Conservation (phyloP, 2,113 vertebrate genomes). For the Conger conger region DNA sequence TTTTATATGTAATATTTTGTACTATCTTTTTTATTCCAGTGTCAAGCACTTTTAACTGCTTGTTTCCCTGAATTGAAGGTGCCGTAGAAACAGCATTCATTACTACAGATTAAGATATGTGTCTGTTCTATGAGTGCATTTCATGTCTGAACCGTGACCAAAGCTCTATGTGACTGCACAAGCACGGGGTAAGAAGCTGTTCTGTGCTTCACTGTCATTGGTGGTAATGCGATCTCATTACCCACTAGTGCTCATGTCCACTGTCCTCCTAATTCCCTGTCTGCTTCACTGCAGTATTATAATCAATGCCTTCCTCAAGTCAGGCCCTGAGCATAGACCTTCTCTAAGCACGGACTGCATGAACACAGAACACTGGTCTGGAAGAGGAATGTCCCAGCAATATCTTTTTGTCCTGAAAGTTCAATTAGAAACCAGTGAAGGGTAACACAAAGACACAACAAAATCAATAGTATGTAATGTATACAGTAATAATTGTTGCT, state of each 20-base stretch:
- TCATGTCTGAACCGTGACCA: background rate
- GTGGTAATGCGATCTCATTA: conserved; percentile 26
- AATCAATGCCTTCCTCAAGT: background rate
- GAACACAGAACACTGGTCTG: background rate
- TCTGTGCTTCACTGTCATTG: conserved; percentile 3
- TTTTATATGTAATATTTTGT: no score
- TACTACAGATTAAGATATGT: background rate
- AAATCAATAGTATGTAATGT: background rate
- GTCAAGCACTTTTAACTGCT: no score
- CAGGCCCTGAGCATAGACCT: background rate
- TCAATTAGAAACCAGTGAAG: background rate
- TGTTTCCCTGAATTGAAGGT: no score
- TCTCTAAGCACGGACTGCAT: background rate
- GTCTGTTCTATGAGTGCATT: background rate
- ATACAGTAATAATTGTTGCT: no score
- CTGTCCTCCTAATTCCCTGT: background rate
- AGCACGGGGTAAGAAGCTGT: background rate
- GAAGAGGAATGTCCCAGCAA: no score
- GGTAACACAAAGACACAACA: background rate
- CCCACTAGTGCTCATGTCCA: conserved; percentile 12
- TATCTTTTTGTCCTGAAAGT: background rate
- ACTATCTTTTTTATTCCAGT: no score
- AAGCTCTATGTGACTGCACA: background rate
- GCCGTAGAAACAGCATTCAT: no score
- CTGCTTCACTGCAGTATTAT: background rate